Conservation (phyloP, 2,797 vertebrate genomes). For the Pangasius mekongensis region DNA sequence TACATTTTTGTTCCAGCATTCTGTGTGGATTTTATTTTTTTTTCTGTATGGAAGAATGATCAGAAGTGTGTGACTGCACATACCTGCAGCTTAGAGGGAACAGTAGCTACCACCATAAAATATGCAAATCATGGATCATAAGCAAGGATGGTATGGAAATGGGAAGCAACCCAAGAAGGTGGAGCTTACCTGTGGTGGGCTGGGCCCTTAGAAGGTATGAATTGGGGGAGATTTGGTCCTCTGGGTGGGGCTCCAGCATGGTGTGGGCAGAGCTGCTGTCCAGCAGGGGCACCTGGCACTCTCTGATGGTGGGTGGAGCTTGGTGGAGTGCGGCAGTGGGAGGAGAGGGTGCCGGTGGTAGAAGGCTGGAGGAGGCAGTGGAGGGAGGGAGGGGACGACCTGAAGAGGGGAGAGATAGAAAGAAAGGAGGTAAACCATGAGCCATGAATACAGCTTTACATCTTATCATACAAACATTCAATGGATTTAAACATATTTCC, state of each 20-base stretch:
- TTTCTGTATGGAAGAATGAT: background rate
- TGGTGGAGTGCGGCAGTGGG: slow-evolving; percentile 90
- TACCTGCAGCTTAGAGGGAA: background rate
- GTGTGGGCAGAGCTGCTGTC: slow-evolving; percentile 98
- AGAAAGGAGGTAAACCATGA: slow-evolving; percentile 76
- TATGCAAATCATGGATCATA: background rate
- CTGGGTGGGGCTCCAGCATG: slow-evolving; percentile 96
- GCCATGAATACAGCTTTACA: background rate
- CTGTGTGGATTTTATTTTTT: background rate
- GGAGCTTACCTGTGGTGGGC: slow-evolving; percentile 88
- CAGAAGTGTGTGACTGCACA: background rate
- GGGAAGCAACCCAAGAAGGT: slow-evolving; percentile 15
- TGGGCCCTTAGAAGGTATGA: slow-evolving; percentile 94
- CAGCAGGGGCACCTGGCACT: slow-evolving; percentile 98
- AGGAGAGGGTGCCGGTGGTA: slow-evolving; percentile 88
- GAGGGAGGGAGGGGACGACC: slow-evolving; percentile 98
- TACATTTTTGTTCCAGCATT: background rate
- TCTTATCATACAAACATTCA: background rate
- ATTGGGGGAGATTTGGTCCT: slow-evolving; percentile 88
- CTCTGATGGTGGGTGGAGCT: slow-evolving; percentile 85
- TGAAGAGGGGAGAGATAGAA: slow-evolving; percentile 85
- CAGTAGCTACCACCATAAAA: background rate
- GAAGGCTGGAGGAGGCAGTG: slow-evolving; percentile 91
- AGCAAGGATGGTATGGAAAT: background rate
- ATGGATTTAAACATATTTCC: background rate